Conservation (phyloP, 2,888 invertebrate species). For the Halictus quadricinctus region DNA sequence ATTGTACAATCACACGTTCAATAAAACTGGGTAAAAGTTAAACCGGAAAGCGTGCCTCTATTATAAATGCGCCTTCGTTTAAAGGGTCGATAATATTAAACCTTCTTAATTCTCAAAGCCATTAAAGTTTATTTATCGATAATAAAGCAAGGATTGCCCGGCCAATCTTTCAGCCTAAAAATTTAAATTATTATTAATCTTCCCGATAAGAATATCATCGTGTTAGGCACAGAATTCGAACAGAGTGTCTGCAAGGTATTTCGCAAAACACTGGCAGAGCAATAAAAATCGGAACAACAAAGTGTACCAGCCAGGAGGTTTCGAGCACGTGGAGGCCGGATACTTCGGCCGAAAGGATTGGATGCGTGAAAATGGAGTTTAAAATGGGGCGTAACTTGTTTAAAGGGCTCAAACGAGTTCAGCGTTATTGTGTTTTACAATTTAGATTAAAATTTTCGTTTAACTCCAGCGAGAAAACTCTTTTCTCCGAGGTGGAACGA, state of each 20-base stretch:
- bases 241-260: neutral
- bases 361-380: neutral
- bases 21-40: neutral
- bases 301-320: neutral
- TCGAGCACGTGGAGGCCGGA: neutral
- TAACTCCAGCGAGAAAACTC: neutral
- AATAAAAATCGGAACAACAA: neutral
- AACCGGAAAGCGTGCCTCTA: neutral
- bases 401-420: neutral
- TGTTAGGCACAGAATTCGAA: neutral
- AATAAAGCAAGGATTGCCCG: no score
- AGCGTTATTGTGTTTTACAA: neutral
- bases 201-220: neutral
- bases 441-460: slow-evolving; percentile 4
- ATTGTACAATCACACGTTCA: neutral
- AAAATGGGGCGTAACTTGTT: neutral
- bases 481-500: neutral
- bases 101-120: no score
- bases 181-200: neutral
- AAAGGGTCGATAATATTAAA: no score
- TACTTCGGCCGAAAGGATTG: neutral
- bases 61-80: neutral
- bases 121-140: no score
- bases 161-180: no score
- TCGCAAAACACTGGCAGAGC: neutral